A percentile compares a stretch with the other conserved stretches of the same genome.
Evolutionary conservation across 2,797 vertebrate species (phyloP).

Genomic region (Rhyacichthys aspro): DNA sequence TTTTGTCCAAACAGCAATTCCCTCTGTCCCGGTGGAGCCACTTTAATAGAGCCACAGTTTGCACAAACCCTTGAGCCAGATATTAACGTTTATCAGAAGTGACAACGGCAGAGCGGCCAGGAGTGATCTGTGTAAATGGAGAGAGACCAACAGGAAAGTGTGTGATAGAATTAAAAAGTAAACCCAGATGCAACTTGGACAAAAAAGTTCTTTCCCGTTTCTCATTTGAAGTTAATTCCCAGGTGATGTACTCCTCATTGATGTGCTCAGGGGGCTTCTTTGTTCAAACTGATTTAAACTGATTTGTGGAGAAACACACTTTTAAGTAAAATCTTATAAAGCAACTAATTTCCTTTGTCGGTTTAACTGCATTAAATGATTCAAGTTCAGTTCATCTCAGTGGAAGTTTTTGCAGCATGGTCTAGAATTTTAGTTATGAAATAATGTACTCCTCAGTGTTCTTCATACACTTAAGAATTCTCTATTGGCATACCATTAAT

Average conservation of each 20-base stretch:
- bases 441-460: too few relatives aligned
- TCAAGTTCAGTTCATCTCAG: not conserved
- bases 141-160: conserved; percentile 34
- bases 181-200: conserved; percentile 31
- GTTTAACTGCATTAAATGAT: conserved; percentile 28
- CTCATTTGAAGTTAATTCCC: conserved; percentile 25
- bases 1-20: conserved; percentile 47
- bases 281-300: conserved; percentile 46
- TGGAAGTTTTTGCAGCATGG: not conserved
- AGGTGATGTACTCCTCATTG: conserved; percentile 28
- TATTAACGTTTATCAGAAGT: conserved; percentile 53
- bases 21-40: conserved; percentile 36
- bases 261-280: conserved; percentile 31
- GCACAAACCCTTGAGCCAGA: conserved; percentile 42
- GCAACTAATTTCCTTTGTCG: conserved; percentile 14
- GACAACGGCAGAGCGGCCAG: conserved; percentile 48
- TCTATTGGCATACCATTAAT: too few relatives aligned
- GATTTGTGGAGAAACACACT: conserved; percentile 37
- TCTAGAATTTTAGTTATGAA: too few relatives aligned
- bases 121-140: conserved; percentile 24
- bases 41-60: conserved; percentile 46
- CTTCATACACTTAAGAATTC: too few relatives aligned
- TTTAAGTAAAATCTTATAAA: conserved; percentile 34
- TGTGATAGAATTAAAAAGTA: conserved; percentile 45
- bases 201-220: conserved; percentile 26